Evolutionary conservation across 2,888 invertebrate genomes (phyloP).

Genomic region (Kryphioiulus occultus): DNA sequence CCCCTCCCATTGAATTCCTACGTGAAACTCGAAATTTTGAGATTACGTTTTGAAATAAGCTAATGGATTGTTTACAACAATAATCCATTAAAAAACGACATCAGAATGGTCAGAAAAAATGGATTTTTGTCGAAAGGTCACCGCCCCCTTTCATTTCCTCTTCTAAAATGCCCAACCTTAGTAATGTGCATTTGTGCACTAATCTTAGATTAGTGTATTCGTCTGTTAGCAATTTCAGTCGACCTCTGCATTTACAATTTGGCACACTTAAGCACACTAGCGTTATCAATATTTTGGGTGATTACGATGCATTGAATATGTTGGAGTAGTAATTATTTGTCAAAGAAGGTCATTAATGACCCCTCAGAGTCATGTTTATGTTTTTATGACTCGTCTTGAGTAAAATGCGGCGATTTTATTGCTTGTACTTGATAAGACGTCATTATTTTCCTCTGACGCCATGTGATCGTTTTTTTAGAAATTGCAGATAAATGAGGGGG

Average conservation of each 20-base stretch:
- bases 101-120: background rate
- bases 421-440: background rate
- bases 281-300: background rate
- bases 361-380: background rate
- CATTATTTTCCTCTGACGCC: no score
- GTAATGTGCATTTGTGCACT: background rate
- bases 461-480: no score
- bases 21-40: background rate
- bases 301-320: background rate
- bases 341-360: background rate
- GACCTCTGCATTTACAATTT: background rate
- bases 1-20: background rate
- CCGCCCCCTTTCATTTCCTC: background rate
- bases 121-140: background rate
- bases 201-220: background rate
- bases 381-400: background rate
- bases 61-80: constrained; percentile 6
- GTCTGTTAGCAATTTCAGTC: background rate
- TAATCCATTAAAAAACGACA: constrained; percentile 4
- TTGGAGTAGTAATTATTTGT: background rate
- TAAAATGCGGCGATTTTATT: background rate
- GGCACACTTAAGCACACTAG: background rate
- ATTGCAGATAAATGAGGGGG: no score
- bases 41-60: background rate
- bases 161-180: background rate